Base-by-base conservation (phyloP, 2,888 invertebrate genomes). In the Micropterix aruncella region DNA sequence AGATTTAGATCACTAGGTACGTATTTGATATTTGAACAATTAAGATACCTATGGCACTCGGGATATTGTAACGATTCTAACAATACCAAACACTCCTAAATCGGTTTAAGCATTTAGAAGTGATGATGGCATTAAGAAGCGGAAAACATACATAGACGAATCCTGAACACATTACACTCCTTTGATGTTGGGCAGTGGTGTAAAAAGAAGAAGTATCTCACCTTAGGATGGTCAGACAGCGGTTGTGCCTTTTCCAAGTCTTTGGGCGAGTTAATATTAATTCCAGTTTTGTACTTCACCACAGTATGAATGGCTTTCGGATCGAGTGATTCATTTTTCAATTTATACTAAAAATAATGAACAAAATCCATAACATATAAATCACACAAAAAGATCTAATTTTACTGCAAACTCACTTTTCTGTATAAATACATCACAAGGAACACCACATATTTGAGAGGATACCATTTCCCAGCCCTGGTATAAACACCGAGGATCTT, bases 381-480 rank as follows among this genome's bases (percentile, higher is more conserved):
- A n/a, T n/a, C n/a, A n/a, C n/a, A n/a, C n/a, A n/a, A n/a, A n/a
- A n/a, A n/a, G n/a, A n/a, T n/a, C n/a, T n/a, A n/a, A n/a, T n/a
- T n/a, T n/a, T n/a, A n/a, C n/a, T n/a, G n/a, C 40, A 50, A 51
- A 49, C 70, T 66, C 50, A 77, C 69, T 65, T 75, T 73, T 55
- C 77, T 63, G 47, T 70, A 59, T 52, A 66, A 67, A 51, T 79
- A 66, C 3, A 80, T 46, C 9, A 64, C 51, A 3, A 68, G 64
- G 51, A 81, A 77, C 12, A 68, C 36, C 0, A 57, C 59, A 60
- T 77, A 80, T 59, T 83, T 82, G 19, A 80, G 42, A 48, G 68
- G 69, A 57, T 74, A 81, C 74, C 76, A 80, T 59, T 74, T 76
- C 17, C 79, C 79, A 0, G 73, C 73, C 47, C 71, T 72, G 1